Conservation (phyloP, 2,113 vertebrate genomes). For the Pardalotus punctatus region DNA sequence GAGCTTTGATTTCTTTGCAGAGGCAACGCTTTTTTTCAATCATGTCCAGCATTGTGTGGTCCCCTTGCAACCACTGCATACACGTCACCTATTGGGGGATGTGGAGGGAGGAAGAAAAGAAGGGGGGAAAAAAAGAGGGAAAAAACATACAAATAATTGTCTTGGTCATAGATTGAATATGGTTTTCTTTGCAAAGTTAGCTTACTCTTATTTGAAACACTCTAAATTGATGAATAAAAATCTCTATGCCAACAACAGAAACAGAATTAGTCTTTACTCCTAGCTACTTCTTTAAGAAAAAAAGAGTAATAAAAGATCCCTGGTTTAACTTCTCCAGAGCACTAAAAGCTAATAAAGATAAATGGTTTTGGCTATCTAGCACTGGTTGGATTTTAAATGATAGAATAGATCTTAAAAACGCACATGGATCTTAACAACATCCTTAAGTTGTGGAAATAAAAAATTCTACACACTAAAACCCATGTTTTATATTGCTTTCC, state of each 20-base stretch:
- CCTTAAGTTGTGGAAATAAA: not conserved
- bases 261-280: not conserved
- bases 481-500: not conserved
- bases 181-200: not conserved
- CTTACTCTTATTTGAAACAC: not conserved
- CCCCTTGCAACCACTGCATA: conserved; percentile 92
- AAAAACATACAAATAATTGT: conserved; percentile 15
- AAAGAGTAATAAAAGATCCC: not conserved
- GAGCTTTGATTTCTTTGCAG: conserved; percentile 94
- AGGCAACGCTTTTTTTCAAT: conserved; percentile 95
- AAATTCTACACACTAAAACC: not conserved
- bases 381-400: not conserved
- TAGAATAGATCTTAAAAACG: conserved; percentile 1
- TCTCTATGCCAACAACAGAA: not conserved
- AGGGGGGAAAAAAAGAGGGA: not conserved
- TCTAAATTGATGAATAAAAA: not conserved
- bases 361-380: not conserved
- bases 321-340: not conserved
- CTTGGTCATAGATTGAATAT: not conserved
- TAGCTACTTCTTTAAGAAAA: not conserved
- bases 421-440: not conserved
- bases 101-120: not conserved
- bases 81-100: conserved; percentile 76
- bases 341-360: not conserved
- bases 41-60: conserved; percentile 96